Evolutionary conservation across 2,888 invertebrate genomes (phyloP).

Genomic region (Agrotis ipsilon): DNA sequence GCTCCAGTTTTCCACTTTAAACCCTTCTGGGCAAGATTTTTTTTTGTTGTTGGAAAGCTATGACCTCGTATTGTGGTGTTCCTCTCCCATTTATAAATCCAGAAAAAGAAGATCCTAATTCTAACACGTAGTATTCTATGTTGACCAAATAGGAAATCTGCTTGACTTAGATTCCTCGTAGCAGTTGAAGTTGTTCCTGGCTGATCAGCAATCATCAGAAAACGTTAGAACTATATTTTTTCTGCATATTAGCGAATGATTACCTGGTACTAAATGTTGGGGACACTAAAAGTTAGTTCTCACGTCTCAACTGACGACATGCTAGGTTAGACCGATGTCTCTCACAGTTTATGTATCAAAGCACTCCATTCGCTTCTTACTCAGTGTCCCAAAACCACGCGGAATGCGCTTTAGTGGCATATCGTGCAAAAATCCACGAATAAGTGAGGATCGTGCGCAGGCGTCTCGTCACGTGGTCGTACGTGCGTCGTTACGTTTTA

Average conservation of each 20-base stretch:
- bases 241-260: not conserved
- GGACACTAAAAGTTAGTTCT: not conserved
- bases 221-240: not conserved
- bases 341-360: not conserved
- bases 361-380: constrained; percentile 11
- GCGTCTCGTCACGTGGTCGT: constrained; percentile 51
- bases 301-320: not conserved
- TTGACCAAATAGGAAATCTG: no score
- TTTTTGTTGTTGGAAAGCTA: no score
- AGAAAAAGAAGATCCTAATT: no score
- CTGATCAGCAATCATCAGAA: not conserved
- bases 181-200: not conserved
- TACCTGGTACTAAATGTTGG: not conserved
- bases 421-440: constrained; percentile 85
- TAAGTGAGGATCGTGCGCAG: constrained; percentile 55
- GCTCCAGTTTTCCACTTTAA: not conserved
- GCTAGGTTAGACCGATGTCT: not conserved
- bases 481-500: constrained; percentile 62
- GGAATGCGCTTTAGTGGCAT: constrained; percentile 74
- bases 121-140: no score
- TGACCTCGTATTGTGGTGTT: no score
- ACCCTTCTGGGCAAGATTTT: no score
- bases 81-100: no score
- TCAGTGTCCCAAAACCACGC: constrained; percentile 47
- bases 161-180: no score